A percentile compares a stretch with the other conserved stretches of the same genome.
Conservation (phyloP, 1,140 invertebrate species). For the Leptonema lineaticorne region DNA sequence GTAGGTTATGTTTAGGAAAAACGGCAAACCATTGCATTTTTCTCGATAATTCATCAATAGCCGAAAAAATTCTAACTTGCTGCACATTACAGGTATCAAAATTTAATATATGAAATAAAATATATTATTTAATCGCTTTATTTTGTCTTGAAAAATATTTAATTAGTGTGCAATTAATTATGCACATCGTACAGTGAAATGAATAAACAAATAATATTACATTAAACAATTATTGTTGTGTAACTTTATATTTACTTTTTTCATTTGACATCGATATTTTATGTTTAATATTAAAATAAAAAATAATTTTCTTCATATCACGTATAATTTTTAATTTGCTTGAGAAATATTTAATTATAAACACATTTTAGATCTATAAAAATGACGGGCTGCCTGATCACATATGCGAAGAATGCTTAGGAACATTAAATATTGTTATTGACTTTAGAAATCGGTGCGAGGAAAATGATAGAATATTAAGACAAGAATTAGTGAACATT, state of each 20-base stretch:
- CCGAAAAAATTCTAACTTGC: slow-evolving; percentile 32
- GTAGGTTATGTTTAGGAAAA: slow-evolving; percentile 33
- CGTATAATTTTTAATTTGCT: slow-evolving; percentile 21
- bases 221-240: too few relatives aligned
- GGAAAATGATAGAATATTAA: slow-evolving; percentile 32
- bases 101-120: too few relatives aligned
- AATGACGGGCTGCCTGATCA: slow-evolving; percentile 37
- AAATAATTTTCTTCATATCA: too few relatives aligned
- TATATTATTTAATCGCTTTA: too few relatives aligned
- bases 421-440: slow-evolving; percentile 19
- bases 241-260: too few relatives aligned
- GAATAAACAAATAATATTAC: too few relatives aligned
- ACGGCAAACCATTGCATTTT: slow-evolving; percentile 26
- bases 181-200: too few relatives aligned
- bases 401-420: slow-evolving; percentile 32
- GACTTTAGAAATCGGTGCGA: slow-evolving; percentile 34
- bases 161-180: too few relatives aligned
- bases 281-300: background rate
- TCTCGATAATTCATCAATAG: slow-evolving; percentile 12
- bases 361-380: slow-evolving; percentile 36
- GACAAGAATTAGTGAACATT: slow-evolving; percentile 13
- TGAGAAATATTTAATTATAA: too few relatives aligned
- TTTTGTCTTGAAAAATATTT: too few relatives aligned
- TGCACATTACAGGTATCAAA: slow-evolving; percentile 29
- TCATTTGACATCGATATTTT: too few relatives aligned